Evolutionary conservation across 2,888 invertebrate genomes (phyloP).

Genomic region (Metellina segmentata): DNA sequence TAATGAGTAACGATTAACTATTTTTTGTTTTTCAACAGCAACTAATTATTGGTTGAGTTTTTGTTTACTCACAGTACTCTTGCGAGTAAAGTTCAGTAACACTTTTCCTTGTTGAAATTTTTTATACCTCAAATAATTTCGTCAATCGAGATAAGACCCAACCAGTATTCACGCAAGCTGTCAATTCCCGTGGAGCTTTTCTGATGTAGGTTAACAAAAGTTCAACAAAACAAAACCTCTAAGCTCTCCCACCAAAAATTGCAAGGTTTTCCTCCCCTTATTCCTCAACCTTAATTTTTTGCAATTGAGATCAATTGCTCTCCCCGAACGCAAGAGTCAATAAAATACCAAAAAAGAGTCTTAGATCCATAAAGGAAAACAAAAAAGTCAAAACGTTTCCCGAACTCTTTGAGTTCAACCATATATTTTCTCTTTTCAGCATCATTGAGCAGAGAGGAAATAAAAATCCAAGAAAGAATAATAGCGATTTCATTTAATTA

Average conservation of each 20-base stretch:
- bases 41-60: no score
- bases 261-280: background rate
- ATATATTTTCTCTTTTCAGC: constrained; percentile 23
- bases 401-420: background rate
- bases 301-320: background rate
- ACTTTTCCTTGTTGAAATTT: background rate
- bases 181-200: no score
- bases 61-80: no score
- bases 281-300: background rate
- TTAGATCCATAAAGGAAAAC: background rate
- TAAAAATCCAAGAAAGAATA: constrained; percentile 40
- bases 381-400: background rate
- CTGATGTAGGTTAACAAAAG: no score
- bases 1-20: no score
- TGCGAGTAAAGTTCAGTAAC: no score
- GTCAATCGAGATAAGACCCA: background rate
- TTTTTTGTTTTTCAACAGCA: no score
- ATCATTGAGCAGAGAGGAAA: constrained; percentile 19
- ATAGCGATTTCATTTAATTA: constrained; percentile 65
- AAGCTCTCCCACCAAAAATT: background rate
- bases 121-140: background rate
- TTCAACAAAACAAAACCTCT: background rate
- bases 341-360: background rate
- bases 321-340: background rate
- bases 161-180: background rate